phyloP scores from a whole-genome alignment of 2,113 vertebrate genomes.

The Ciconia stormi region DNA sequence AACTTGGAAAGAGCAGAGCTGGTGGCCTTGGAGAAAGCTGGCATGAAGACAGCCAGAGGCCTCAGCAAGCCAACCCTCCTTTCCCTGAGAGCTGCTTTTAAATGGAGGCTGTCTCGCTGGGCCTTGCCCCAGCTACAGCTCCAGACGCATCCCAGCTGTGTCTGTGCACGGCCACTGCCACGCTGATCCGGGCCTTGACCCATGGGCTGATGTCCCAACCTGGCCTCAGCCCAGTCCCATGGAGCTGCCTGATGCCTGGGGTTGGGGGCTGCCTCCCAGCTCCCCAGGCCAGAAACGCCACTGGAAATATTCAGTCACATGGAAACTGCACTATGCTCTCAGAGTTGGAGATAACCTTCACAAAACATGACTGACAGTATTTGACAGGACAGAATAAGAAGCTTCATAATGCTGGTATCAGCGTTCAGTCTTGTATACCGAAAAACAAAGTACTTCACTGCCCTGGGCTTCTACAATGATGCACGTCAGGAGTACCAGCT shows the following conservation, averaged over 20 bases:
- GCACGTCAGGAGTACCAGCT: not conserved
- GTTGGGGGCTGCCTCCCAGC: fast-evolving
- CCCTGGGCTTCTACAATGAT: not conserved
- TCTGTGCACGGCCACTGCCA: fast-evolving
- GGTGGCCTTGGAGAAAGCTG: not conserved
- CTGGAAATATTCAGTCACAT: not conserved
- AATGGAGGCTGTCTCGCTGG: not conserved
- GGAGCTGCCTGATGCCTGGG: not conserved
- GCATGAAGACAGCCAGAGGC: not conserved
- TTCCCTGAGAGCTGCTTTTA: not conserved
- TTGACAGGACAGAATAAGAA: not conserved
- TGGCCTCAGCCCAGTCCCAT: not conserved
- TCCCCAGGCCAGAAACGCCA: not conserved
- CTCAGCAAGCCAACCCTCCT: not conserved
- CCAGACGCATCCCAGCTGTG: not conserved
- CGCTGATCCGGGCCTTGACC: fast-evolving
- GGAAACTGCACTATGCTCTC: not conserved
- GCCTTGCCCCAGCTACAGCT: not conserved
- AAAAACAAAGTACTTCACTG: not conserved
- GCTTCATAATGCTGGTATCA: fast-evolving
- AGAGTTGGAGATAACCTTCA: not conserved
- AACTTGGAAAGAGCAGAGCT: not conserved
- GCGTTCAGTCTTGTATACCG: not conserved
- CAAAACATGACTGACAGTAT: not conserved
- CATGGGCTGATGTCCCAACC: fast-evolving